Evolutionary conservation across 2,113 vertebrate genomes (phyloP).

Genomic region (Thryonomys swinderianus): DNA sequence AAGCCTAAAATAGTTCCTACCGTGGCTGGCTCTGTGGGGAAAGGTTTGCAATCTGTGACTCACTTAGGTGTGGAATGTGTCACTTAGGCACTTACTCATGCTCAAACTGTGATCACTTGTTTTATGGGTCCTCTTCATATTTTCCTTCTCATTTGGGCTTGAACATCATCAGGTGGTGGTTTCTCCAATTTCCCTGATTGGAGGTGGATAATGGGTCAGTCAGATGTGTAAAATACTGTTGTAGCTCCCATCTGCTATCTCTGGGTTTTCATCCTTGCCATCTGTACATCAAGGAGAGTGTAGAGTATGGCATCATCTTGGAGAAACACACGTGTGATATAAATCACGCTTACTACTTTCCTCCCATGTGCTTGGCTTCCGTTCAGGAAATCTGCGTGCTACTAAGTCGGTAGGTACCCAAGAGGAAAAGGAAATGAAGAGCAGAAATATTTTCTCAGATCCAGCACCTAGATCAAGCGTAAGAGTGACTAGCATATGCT

Average conservation of each 20-base stretch:
- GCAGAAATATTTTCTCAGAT: neutral
- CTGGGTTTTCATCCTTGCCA: neutral
- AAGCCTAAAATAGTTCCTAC: fast-evolving
- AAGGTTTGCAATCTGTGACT: fast-evolving
- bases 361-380: fast-evolving
- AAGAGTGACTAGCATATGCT: neutral
- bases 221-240: fast-evolving
- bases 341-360: neutral
- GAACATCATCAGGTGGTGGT: neutral
- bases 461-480: neutral
- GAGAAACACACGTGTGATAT: neutral
- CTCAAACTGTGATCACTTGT: neutral
- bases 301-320: neutral
- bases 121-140: neutral
- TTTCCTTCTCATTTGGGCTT: neutral
- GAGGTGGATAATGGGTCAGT: neutral
- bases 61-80: neutral
- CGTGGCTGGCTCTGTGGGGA: neutral
- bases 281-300: neutral
- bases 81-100: neutral
- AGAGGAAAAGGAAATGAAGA: neutral
- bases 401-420: neutral
- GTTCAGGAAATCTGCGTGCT: neutral
- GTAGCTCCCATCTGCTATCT: neutral
- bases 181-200: neutral